Evolutionary conservation across 37 sponge, comb jelly and placozoan species (phyloP).

Genomic region (Hormiphora californensis): DNA sequence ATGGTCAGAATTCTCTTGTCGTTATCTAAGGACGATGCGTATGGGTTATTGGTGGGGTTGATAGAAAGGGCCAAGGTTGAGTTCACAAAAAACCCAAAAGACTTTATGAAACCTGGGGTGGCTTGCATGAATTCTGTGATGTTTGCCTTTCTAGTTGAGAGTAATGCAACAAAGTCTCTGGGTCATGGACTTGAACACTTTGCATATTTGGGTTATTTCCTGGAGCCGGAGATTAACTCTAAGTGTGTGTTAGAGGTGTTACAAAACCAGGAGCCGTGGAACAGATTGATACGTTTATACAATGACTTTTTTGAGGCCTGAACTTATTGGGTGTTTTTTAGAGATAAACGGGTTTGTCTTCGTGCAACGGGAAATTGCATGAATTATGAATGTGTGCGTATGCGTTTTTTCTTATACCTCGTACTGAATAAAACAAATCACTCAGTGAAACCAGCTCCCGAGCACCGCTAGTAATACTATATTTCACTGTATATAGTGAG

Average conservation of each 20-base stretch:
- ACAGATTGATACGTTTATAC: not conserved
- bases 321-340: not conserved
- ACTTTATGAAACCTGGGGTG: conserved; percentile 38
- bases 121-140: conserved; percentile 42
- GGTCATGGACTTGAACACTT: conserved; percentile 48
- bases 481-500: too few species aligned
- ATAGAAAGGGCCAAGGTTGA: too few species aligned
- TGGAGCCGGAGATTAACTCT: conserved; percentile 2
- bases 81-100: not conserved
- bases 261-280: not conserved
- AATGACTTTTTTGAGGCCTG: not conserved
- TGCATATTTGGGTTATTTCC: not conserved
- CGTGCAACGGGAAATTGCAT: too few species aligned
- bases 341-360: not conserved
- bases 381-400: too few species aligned
- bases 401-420: too few species aligned
- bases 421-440: too few species aligned
- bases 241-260: not conserved
- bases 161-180: not conserved
- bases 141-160: not conserved
- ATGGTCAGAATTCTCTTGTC: too few species aligned
- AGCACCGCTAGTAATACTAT: too few species aligned
- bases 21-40: too few species aligned
- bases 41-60: too few species aligned
- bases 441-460: too few species aligned